A percentile compares a stretch with the other conserved stretches of the same genome.
Evolutionary conservation across 2,888 invertebrate genomes (phyloP).

Genomic region (Sphinx pinastri): DNA sequence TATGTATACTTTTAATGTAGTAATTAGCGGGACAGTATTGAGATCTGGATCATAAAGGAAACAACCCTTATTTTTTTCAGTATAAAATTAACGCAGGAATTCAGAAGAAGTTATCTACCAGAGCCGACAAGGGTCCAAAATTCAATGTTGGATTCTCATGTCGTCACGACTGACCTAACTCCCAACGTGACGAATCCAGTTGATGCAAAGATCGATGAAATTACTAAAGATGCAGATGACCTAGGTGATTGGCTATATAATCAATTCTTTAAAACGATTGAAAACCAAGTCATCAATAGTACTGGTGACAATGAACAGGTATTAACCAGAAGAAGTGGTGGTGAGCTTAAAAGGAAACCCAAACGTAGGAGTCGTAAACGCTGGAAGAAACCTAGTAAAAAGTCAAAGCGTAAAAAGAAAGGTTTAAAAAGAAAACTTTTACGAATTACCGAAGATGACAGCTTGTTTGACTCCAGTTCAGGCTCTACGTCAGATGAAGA

Average conservation of each 20-base stretch:
- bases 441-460: slow-evolving; percentile 70
- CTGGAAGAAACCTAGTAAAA: slow-evolving; percentile 41
- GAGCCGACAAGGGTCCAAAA: slow-evolving; percentile 49
- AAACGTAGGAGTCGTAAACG: slow-evolving; percentile 48
- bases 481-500: slow-evolving; percentile 39
- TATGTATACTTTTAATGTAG: slow-evolving; percentile 41
- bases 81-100: slow-evolving; percentile 58
- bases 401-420: slow-evolving; percentile 47
- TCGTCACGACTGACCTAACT: slow-evolving; percentile 38
- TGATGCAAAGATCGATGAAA: slow-evolving; percentile 56
- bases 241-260: slow-evolving; percentile 77
- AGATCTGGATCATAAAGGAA: neutral
- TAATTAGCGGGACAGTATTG: neutral
- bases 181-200: slow-evolving; percentile 42
- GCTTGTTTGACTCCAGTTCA: slow-evolving; percentile 63
- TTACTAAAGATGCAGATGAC: slow-evolving; percentile 65
- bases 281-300: slow-evolving; percentile 72
- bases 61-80: slow-evolving; percentile 50
- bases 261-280: slow-evolving; percentile 77
- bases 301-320: slow-evolving; percentile 50
- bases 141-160: slow-evolving; percentile 31
- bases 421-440: slow-evolving; percentile 60
- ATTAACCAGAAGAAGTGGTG: slow-evolving; percentile 61
- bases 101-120: slow-evolving; percentile 47
- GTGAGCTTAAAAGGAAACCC: slow-evolving; percentile 34